phyloP scores from a whole-genome alignment of 1,140 invertebrate species.

The Aphelenchoides besseyi region DNA sequence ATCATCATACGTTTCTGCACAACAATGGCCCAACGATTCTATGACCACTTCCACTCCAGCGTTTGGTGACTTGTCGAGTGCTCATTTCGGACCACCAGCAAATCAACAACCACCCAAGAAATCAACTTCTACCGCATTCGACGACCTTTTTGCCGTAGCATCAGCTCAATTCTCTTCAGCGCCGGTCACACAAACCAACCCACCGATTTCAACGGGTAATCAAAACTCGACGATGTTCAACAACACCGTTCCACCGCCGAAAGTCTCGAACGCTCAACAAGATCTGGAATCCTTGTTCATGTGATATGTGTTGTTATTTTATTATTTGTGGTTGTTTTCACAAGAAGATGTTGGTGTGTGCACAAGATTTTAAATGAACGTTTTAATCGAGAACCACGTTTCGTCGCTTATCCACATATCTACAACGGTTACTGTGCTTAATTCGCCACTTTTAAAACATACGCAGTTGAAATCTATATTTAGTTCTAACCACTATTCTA shows the following conservation, averaged over 20 bases:
- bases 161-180: background rate
- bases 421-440: no score
- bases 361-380: no score
- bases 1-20: background rate
- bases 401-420: no score
- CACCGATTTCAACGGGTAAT: background rate
- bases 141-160: constrained; percentile 11
- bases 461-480: no score
- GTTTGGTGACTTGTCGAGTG: constrained; percentile 39
- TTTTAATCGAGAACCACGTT: no score
- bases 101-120: background rate
- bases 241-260: background rate
- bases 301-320: constrained; percentile 11
- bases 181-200: background rate
- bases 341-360: no score
- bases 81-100: constrained; percentile 16
- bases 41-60: constrained; percentile 30
- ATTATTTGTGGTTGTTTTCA: no score
- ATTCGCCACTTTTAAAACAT: no score
- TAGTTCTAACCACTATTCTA: no score
- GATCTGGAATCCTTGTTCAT: constrained; percentile 21
- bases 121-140: background rate
- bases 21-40: background rate
- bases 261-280: background rate
- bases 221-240: background rate